Evolutionary conservation across 2,888 invertebrate genomes (phyloP).

Genomic region (Lamproptera curius): DNA sequence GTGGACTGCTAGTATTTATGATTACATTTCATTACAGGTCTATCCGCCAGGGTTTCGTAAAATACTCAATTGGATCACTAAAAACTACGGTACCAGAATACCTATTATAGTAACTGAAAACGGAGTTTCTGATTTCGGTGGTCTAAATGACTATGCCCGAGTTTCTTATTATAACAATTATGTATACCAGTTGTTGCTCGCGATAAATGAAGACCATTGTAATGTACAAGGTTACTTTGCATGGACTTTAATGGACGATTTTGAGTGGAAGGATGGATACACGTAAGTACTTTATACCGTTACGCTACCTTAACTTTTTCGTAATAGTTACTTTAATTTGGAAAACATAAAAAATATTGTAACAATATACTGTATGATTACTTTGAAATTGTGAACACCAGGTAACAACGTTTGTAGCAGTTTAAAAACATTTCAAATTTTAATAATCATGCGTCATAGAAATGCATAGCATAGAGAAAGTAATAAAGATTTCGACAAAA

Average conservation of each 20-base stretch:
- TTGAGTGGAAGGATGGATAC: slow-evolving; percentile 78
- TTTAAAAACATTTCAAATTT: too few relatives aligned
- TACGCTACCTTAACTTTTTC: too few relatives aligned
- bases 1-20: too few relatives aligned
- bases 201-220: slow-evolving; percentile 59
- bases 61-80: slow-evolving; percentile 80
- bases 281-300: slow-evolving; percentile 37
- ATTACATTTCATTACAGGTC: slow-evolving; percentile 57
- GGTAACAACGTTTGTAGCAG: too few relatives aligned
- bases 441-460: too few relatives aligned
- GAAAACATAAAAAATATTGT: too few relatives aligned
- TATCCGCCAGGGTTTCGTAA: slow-evolving; percentile 81
- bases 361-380: too few relatives aligned
- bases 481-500: too few relatives aligned
- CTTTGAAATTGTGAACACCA: too few relatives aligned
- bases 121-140: slow-evolving; percentile 73
- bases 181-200: slow-evolving; percentile 55
- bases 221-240: slow-evolving; percentile 75
- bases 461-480: too few relatives aligned
- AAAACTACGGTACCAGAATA: slow-evolving; percentile 75
- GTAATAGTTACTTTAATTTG: too few relatives aligned
- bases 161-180: slow-evolving; percentile 75
- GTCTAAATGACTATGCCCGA: slow-evolving; percentile 55
- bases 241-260: slow-evolving; percentile 81
- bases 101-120: slow-evolving; percentile 79